Percentiles rank a stretch among this genome's conserved stretches.
Evolutionary conservation across 30 jellyfish, hydroid and myxozoan genomes (phyloP).

Genomic region (Cassiopea andromeda): DNA sequence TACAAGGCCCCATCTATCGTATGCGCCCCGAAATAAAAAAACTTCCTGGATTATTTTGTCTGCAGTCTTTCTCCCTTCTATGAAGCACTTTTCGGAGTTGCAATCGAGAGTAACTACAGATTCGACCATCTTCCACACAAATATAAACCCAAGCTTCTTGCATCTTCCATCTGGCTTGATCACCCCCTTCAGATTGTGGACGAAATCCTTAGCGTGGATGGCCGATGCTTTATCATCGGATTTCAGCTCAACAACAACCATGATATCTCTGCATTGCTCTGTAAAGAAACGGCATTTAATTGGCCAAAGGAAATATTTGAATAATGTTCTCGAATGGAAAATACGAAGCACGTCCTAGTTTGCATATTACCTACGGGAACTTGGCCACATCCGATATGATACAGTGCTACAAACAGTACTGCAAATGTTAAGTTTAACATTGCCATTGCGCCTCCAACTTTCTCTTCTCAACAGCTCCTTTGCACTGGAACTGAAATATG

Average conservation of each 20-base stretch:
- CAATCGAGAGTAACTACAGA: constrained; percentile 24
- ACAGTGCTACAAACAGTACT: too few relatives aligned
- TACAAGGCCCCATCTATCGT: neutral
- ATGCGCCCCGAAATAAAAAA: neutral
- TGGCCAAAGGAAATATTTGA: neutral
- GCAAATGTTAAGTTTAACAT: too few relatives aligned
- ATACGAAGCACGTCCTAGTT: neutral
- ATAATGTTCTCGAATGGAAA: neutral
- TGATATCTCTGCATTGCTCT: constrained; percentile 39
- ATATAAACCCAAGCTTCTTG: constrained; percentile 37
- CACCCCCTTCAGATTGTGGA: neutral
- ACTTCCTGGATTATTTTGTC: neutral
- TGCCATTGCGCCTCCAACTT: too few relatives aligned
- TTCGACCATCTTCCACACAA: constrained; percentile 4
- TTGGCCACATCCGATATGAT: too few relatives aligned
- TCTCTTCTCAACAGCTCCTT: too few relatives aligned
- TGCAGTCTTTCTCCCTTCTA: neutral
- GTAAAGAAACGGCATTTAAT: neutral
- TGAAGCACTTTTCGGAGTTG: constrained; percentile 22
- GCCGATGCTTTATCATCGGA: constrained; percentile 4
- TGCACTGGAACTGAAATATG: too few relatives aligned
- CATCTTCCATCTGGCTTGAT: constrained; percentile 16
- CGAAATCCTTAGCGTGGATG: neutral
- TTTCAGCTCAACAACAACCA: constrained; percentile 28
- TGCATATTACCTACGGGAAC: too few relatives aligned